phyloP scores from a whole-genome alignment of 2,113 vertebrate genomes.

The Microtus richardsoni region DNA sequence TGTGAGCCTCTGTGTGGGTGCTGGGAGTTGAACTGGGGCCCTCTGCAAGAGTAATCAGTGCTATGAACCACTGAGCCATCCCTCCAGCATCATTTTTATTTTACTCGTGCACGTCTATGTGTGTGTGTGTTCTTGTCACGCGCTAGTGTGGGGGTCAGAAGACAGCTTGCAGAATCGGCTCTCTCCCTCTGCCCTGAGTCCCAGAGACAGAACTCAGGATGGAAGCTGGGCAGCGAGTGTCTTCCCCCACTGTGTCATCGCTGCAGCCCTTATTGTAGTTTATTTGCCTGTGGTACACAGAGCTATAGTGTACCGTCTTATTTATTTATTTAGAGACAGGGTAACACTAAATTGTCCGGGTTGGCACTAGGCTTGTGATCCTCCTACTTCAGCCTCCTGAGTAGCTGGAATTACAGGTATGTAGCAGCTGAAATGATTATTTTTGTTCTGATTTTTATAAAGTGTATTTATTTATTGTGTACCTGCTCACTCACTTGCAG shows the following conservation, averaged over 20 bases:
- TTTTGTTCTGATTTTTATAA: not conserved
- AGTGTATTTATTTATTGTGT: not conserved
- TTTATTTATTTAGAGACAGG: not conserved
- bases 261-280: not conserved
- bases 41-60: not conserved
- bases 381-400: not conserved
- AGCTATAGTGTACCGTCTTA: not conserved
- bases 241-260: too few relatives aligned
- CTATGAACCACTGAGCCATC: not conserved
- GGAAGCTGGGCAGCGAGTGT: not conserved
- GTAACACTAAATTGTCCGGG: not conserved
- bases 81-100: not conserved
- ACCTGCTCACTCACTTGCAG: not conserved
- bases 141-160: not conserved
- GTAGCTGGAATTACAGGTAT: not conserved
- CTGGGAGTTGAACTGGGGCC: not conserved
- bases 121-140: fast-evolving
- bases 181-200: not conserved
- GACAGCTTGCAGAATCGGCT: too few relatives aligned
- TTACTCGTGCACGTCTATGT: not conserved
- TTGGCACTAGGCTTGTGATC: not conserved
- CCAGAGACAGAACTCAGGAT: not conserved
- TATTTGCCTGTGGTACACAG: too few relatives aligned
- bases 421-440: not conserved
- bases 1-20: not conserved